phyloP scores from a whole-genome alignment of 2,888 invertebrate genomes.

The Synanthedon tipuliformis region DNA sequence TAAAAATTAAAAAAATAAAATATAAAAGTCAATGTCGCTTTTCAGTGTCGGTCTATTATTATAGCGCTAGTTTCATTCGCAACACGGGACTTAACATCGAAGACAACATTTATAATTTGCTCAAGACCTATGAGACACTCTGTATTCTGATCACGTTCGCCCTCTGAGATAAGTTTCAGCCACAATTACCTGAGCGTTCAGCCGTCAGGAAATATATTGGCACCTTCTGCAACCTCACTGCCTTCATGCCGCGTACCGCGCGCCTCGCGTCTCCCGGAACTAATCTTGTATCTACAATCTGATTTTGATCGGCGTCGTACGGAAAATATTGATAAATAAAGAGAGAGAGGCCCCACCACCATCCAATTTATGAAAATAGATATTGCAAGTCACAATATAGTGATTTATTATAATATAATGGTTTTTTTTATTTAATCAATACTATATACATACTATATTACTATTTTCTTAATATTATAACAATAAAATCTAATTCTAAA shows the following conservation, averaged over 20 bases:
- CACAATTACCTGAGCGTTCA: slow-evolving; percentile 67
- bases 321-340: slow-evolving; percentile 4
- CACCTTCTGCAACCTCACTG: slow-evolving; percentile 50
- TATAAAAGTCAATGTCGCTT: too few species aligned
- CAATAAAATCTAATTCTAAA: too few species aligned
- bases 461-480: too few species aligned
- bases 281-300: slow-evolving; percentile 47
- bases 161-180: slow-evolving; percentile 64
- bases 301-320: slow-evolving; percentile 8
- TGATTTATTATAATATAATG: too few species aligned
- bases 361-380: slow-evolving; percentile 6
- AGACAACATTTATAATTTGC: slow-evolving; percentile 53
- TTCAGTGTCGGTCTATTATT: too few species aligned
- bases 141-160: slow-evolving; percentile 57
- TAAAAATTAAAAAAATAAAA: too few species aligned
- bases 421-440: too few species aligned
- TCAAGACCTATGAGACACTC: slow-evolving; percentile 39
- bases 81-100: slow-evolving; percentile 4
- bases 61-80: too few species aligned
- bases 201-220: slow-evolving; percentile 66
- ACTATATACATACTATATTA: too few species aligned
- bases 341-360: slow-evolving; percentile 2
- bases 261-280: slow-evolving; percentile 19
- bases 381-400: slow-evolving; percentile 22
- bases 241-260: slow-evolving; percentile 20